These are phyloP conservation scores for Leptarthrus brevirostris DNA, from an alignment of 2,888 invertebrate genomes.

Conservation along the genomic window DNA sequence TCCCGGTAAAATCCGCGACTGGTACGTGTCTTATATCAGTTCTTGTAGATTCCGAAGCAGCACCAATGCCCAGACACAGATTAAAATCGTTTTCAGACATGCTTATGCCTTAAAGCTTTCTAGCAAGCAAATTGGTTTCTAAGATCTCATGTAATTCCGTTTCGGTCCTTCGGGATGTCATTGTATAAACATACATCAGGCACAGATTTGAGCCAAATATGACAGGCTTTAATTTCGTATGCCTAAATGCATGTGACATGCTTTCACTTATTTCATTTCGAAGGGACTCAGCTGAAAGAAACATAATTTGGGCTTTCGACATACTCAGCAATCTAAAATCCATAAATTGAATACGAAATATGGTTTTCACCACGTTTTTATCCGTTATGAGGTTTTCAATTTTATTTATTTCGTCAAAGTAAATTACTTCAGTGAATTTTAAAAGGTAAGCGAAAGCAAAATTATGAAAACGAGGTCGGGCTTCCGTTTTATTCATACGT, in stretches of 20 bases:
- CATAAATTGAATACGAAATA: not conserved
- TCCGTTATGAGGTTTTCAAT: not conserved
- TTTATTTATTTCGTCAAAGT: not conserved
- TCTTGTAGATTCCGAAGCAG: not conserved
- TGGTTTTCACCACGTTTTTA: not conserved
- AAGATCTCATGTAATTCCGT: not conserved
- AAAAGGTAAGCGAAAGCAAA: not conserved
- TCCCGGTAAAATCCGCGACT: not conserved
- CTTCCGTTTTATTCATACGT: too few species aligned
- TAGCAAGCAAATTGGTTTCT: slow-evolving; percentile 18
- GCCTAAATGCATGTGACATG: slow-evolving; percentile 29
- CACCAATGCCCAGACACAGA: not conserved
- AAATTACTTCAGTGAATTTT: not conserved
- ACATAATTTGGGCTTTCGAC: not conserved
- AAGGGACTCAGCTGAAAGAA: not conserved
- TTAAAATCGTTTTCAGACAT: too few species aligned
- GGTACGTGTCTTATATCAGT: not conserved
- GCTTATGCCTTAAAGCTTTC: slow-evolving; percentile 7
- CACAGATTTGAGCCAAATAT: not conserved
- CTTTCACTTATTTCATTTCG: slow-evolving; percentile 17
- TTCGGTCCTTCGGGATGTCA: not conserved
- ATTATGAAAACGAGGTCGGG: too few species aligned
- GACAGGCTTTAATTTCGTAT: slow-evolving; percentile 2
- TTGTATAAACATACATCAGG: not conserved
- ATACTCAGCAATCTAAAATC: not conserved